These are phyloP conservation scores for Anthopleura xanthogrammica DNA, from an alignment of 92 coral and sea anemone species.

Conservation along the genomic window DNA sequence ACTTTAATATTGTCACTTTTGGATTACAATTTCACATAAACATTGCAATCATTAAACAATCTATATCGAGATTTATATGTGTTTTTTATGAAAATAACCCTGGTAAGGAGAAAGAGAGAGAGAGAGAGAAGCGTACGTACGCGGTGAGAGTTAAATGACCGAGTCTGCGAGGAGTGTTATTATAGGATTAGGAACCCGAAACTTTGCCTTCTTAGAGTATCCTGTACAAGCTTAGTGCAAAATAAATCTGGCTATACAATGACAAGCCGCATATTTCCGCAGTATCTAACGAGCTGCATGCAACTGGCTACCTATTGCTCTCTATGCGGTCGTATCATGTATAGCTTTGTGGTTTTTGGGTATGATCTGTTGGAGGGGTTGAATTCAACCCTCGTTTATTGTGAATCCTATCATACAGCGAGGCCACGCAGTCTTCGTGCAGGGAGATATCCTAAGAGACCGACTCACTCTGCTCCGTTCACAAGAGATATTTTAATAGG, in stretches of 20 bases:
- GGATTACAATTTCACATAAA: not conserved
- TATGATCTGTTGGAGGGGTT: not conserved
- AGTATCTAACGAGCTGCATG: not conserved
- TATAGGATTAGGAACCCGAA: not conserved
- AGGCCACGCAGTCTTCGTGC: not conserved
- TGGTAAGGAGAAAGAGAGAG: not conserved
- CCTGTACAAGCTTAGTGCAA: not conserved
- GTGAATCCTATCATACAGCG: not conserved
- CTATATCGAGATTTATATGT: not conserved
- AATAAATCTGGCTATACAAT: not conserved
- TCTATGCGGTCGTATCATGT: not conserved
- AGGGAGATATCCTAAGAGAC: not conserved
- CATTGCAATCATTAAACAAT: constrained; percentile 2
- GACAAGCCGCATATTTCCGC: not conserved
- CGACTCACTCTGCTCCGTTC: not conserved
- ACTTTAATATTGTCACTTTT: not conserved
- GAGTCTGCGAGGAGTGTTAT: not conserved
- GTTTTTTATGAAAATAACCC: not conserved
- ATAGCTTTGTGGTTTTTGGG: not conserved
- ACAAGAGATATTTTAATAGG: not conserved
- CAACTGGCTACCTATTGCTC: not conserved
- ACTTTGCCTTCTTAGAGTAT: not conserved
- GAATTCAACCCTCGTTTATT: not conserved
- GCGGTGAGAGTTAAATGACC: not conserved
- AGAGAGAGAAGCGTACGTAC: not conserved